Conservation (phyloP, 1,140 invertebrate species). For the Drosophila orena region DNA sequence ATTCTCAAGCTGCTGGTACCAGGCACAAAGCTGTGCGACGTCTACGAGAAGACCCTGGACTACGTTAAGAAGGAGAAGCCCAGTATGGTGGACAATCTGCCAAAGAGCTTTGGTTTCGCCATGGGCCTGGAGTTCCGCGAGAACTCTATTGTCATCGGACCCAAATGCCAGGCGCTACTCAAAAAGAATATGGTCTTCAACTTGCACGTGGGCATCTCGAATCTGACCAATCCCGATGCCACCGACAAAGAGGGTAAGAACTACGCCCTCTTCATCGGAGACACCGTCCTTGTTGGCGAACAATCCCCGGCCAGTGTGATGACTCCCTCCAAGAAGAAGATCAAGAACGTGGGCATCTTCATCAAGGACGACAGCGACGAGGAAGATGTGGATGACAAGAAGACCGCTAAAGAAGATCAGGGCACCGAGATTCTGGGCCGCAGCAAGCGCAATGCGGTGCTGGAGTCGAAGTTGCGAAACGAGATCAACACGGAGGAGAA, state of each 20-base stretch:
- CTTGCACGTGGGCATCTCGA: slow-evolving; percentile 96
- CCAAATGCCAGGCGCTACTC: slow-evolving; percentile 92
- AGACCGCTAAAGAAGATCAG: slow-evolving; percentile 85
- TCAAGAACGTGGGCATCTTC: slow-evolving; percentile 98
- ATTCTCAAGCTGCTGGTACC: slow-evolving; percentile 93
- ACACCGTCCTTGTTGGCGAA: slow-evolving; percentile 97
- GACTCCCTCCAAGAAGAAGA: slow-evolving; percentile 97
- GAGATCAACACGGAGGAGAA: slow-evolving; percentile 99
- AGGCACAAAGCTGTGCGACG: slow-evolving; percentile 93
- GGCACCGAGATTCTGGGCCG: slow-evolving; percentile 89
- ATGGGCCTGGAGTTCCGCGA: slow-evolving; percentile 99
- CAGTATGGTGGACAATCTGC: slow-evolving; percentile 94
- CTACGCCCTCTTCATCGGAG: slow-evolving; percentile 98
- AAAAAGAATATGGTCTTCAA: slow-evolving; percentile 99
- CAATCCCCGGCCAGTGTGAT: slow-evolving; percentile 93
- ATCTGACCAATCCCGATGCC: slow-evolving; percentile 93
- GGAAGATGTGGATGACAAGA: slow-evolving; percentile 91
- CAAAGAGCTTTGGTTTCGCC: slow-evolving; percentile 97
- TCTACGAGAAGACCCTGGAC: slow-evolving; percentile 94
- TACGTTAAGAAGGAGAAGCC: slow-evolving; percentile 96
- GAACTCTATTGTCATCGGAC: slow-evolving; percentile 95
- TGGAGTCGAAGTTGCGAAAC: slow-evolving; percentile 97
- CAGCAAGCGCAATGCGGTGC: slow-evolving; percentile 96
- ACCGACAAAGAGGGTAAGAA: slow-evolving; percentile 94
- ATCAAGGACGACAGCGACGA: slow-evolving; percentile 96